Evolutionary conservation across 2,888 invertebrate genomes (phyloP).

Genomic region (Azorinus chamasolen): DNA sequence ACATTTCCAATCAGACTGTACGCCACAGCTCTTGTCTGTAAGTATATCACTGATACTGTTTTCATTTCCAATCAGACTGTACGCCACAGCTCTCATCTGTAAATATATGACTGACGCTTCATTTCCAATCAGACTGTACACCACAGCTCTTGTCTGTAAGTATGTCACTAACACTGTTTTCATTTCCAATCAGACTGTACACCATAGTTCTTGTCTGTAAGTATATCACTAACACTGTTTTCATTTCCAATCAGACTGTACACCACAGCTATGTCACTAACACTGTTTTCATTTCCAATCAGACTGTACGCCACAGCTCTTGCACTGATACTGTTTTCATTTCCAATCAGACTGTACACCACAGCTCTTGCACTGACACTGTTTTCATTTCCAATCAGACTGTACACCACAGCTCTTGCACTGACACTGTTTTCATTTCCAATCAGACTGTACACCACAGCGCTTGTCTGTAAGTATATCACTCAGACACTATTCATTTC

Average conservation of each 20-base stretch:
- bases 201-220: too few relatives aligned
- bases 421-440: slow-evolving; percentile 70
- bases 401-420: background rate
- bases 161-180: background rate
- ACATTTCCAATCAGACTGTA: slow-evolving; percentile 78
- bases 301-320: too few relatives aligned
- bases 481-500: too few relatives aligned
- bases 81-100: too few relatives aligned
- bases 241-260: too few relatives aligned
- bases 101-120: background rate
- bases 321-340: background rate
- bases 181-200: too few relatives aligned
- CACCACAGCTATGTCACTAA: too few relatives aligned
- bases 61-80: background rate
- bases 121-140: too few relatives aligned
- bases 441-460: slow-evolving; percentile 79
- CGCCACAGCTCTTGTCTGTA: slow-evolving; percentile 79
- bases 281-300: background rate
- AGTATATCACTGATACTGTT: slow-evolving; percentile 64
- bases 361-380: background rate
- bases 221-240: background rate
- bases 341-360: background rate
- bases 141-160: slow-evolving; percentile 9
- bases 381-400: background rate
- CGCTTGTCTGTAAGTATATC: slow-evolving; percentile 79